Percentiles rank a stretch among this genome's conserved stretches.
Evolutionary conservation across 2,797 vertebrate species (phyloP).

Genomic region (Enteromius trimaculatus): DNA sequence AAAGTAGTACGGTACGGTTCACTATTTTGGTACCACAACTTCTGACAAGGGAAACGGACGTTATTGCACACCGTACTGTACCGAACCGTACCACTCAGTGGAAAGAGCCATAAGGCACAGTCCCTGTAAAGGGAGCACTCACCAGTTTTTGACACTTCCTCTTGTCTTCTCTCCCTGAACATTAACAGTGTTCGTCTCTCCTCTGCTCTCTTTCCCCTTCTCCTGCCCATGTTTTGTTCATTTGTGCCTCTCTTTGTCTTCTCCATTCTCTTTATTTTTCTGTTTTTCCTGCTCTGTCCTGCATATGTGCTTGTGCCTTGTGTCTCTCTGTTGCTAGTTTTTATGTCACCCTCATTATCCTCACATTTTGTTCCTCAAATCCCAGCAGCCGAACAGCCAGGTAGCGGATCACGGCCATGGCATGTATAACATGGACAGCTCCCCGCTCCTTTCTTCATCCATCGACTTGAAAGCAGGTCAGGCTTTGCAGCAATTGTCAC

Average conservation of each 20-base stretch:
- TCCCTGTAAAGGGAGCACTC: slow-evolving; percentile 58
- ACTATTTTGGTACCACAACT: too few species aligned
- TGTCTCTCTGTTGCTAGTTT: slow-evolving; percentile 74
- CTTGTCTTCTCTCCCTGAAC: slow-evolving; percentile 61
- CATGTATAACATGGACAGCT: slow-evolving; percentile 74
- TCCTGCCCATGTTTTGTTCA: slow-evolving; percentile 38
- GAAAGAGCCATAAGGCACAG: slow-evolving; percentile 9
- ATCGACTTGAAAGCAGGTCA: slow-evolving; percentile 83
- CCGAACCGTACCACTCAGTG: too few species aligned
- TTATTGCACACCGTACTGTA: too few species aligned
- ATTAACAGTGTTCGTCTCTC: slow-evolving; percentile 67
- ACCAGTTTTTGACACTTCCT: slow-evolving; percentile 63
- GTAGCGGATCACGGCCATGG: slow-evolving; percentile 77
- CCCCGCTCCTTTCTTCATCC: slow-evolving; percentile 68
- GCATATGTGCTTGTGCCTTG: slow-evolving; percentile 36
- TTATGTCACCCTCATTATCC: slow-evolving; percentile 83
- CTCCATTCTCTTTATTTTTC: slow-evolving; percentile 35
- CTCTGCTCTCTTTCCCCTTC: slow-evolving; percentile 67
- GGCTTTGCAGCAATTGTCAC: slow-evolving; percentile 60
- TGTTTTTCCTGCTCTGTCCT: slow-evolving; percentile 24
- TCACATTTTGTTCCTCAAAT: slow-evolving; percentile 92
- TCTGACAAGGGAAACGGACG: too few species aligned
- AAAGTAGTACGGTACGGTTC: too few species aligned
- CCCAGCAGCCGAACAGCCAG: slow-evolving; percentile 91
- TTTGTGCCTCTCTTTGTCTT: slow-evolving; percentile 22